phyloP scores from a whole-genome alignment of 1,140 invertebrate species.

The Zaprionus ghesquierei region DNA sequence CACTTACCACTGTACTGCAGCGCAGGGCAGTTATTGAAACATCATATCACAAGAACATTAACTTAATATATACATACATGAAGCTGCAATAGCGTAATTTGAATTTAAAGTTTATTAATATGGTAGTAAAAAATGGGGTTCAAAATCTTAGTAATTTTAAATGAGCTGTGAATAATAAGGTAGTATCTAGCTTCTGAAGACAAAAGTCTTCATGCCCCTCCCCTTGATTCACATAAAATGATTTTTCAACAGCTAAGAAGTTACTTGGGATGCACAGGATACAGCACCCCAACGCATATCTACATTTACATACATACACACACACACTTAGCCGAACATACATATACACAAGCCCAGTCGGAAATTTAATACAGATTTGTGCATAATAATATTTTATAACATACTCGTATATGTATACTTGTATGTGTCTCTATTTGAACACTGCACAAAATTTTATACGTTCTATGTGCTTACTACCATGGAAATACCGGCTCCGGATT shows the following conservation, averaged over 20 bases:
- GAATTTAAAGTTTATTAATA: background rate
- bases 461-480: background rate
- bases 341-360: background rate
- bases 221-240: conserved; percentile 9
- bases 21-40: conserved; percentile 30
- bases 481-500: conserved; percentile 31
- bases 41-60: conserved; percentile 21
- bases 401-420: background rate
- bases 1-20: conserved; percentile 38
- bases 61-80: conserved; percentile 4
- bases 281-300: conserved; percentile 8
- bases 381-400: conserved; percentile 12
- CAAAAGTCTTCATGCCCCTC: background rate
- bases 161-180: background rate
- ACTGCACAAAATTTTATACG: background rate
- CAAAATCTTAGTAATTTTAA: background rate
- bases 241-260: conserved; percentile 41
- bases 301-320: background rate
- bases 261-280: conserved; percentile 64
- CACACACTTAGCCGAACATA: background rate
- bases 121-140: background rate
- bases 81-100: conserved; percentile 12
- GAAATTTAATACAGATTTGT: conserved; percentile 10
- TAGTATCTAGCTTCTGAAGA: background rate
- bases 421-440: background rate